Evolutionary conservation across 2,888 invertebrate species (phyloP), one percentile per base, ranked within the genome.

Genomic region (Stenolophus ochropezus): DNA sequence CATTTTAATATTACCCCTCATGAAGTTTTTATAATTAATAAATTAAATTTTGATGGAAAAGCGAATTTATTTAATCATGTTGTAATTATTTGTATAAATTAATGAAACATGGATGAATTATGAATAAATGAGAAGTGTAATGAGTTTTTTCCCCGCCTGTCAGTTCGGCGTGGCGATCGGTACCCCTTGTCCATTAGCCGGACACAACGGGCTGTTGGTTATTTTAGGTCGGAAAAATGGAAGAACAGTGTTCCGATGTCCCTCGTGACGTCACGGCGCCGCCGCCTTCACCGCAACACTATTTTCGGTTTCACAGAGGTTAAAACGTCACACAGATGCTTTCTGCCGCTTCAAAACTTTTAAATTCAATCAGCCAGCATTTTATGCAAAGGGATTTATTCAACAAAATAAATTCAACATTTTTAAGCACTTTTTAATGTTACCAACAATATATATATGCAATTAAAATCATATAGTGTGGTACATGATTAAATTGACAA

Each of bases 191-290:
- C 86, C 86, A 86, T 86, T 86, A 86, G 85, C 83, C 82, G 83
- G 83, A 86, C 85, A 86, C 85, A 86, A 84, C 84, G 82, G 84
- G 83, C 85, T 86, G 84, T 85, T 86, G 85, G 85, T 86, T 86
- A 86, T 86, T 87, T 87, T 86, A 86, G 86, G 85, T 85, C 84
- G 86, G 86, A 87, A 87, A 87, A 87, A 87, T 87, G 87, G 87
- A 87, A 86, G 86, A 87, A 87, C 87, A 86, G 85, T 87, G 87
- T 87, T 85, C 83, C 83, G 83, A 84, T 85, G 86, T 87, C 87
- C 86, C 87, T 83, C 78, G 86, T 85, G 65, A 69, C 33, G 65
- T 33, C 65, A 33, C 65, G 8, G 33, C 23, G 11, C 14, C 25
- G 65, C 18, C 33, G 33, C 65, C 65, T 69, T 69, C 18, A 69